These are phyloP conservation scores for Myxocyprinus asiaticus DNA, from an alignment of 2,113 vertebrate genomes.

Conservation along the genomic window DNA sequence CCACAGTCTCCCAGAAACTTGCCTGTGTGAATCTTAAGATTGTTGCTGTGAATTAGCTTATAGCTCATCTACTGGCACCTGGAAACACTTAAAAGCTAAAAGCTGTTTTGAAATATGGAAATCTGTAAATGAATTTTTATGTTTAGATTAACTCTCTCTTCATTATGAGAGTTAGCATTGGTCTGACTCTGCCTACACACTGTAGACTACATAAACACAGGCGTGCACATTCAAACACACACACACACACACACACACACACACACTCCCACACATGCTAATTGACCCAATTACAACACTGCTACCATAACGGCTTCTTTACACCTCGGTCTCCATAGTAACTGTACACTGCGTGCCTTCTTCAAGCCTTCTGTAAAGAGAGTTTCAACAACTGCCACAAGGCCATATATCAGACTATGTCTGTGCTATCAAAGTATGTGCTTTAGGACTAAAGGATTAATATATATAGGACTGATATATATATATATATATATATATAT, in stretches of 20 bases:
- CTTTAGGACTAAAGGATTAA: neutral
- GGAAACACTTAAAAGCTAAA: neutral
- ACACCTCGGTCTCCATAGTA: conserved; percentile 54
- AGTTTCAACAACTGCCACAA: conserved; percentile 28
- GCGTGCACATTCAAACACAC: conserved; percentile 2
- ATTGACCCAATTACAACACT: conserved; percentile 41
- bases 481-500: no score
- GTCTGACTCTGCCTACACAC: neutral
- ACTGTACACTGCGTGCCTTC: conserved; percentile 50
- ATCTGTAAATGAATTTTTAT: neutral
- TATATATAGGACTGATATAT: no score
- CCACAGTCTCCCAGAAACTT: no score
- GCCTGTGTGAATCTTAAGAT: no score
- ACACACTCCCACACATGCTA: conserved; percentile 19
- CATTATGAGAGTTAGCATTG: neutral
- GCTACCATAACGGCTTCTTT: no score
- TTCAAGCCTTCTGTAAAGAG: conserved; percentile 34
- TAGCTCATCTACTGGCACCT: no score
- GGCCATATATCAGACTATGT: neutral
- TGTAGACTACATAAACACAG: neutral
- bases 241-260: no score
- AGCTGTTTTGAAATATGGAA: neutral
- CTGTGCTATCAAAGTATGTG: neutral
- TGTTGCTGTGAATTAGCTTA: no score
- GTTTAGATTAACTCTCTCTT: neutral